A percentile compares a stretch with the other conserved stretches of the same genome.
Conservation (phyloP, 2,888 invertebrate species). For the Drosophila pseudotalamancana region DNA sequence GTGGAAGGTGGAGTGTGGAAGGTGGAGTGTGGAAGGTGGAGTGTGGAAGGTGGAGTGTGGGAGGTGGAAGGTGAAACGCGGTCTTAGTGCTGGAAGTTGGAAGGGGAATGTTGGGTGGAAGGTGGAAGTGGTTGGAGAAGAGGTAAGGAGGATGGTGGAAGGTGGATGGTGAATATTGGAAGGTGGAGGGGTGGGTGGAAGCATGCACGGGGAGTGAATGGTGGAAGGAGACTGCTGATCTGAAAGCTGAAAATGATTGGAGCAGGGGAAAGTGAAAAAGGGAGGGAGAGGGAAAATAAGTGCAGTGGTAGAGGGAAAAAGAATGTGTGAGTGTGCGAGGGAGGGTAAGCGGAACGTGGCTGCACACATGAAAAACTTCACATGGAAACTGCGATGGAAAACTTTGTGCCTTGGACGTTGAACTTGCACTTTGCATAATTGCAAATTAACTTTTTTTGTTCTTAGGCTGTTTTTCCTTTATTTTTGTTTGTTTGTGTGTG, state of each 20-base stretch:
- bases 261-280: too few relatives aligned
- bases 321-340: too few relatives aligned
- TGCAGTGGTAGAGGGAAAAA: too few relatives aligned
- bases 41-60: neutral
- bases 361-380: neutral
- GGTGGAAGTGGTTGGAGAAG: conserved; percentile 3
- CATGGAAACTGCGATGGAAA: conserved; percentile 8
- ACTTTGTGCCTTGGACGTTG: conserved; percentile 37
- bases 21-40: conserved; percentile 15
- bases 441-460: conserved; percentile 21
- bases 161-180: too few relatives aligned
- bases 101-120: neutral
- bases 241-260: too few relatives aligned
- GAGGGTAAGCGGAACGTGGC: too few relatives aligned
- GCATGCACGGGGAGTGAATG: too few relatives aligned
- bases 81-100: too few relatives aligned
- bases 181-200: neutral
- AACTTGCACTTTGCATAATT: conserved; percentile 77
- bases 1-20: neutral
- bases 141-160: neutral
- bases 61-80: too few relatives aligned
- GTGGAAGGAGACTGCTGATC: too few relatives aligned
- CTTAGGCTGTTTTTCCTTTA: neutral
- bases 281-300: too few relatives aligned
- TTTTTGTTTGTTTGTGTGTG: neutral